Conservation (phyloP, 2,888 invertebrate species). For the Phengaris arion region DNA sequence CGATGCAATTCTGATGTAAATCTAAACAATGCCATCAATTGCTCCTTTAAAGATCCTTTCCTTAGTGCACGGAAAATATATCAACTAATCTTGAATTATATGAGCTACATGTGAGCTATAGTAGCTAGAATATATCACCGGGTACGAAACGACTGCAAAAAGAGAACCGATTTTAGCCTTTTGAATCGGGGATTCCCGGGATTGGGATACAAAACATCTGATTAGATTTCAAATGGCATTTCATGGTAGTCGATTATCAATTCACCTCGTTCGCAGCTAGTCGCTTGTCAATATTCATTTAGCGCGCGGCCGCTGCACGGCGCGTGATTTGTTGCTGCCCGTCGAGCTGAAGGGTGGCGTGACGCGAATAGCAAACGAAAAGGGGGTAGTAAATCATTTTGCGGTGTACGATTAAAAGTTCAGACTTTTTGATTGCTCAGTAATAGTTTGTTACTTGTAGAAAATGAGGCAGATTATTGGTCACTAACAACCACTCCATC, state of each 20-base stretch:
- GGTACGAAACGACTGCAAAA: not conserved
- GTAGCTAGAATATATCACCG: not conserved
- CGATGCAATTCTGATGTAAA: too few relatives aligned
- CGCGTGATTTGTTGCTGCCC: conserved; percentile 61
- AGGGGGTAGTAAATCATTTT: conserved; percentile 5
- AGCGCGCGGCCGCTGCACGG: conserved; percentile 53
- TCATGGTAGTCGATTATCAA: conserved; percentile 59
- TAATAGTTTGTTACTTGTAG: not conserved
- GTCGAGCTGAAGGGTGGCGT: conserved; percentile 49
- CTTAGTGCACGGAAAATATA: not conserved
- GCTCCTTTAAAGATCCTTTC: too few relatives aligned
- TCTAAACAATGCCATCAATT: too few relatives aligned
- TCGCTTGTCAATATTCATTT: conserved; percentile 78
- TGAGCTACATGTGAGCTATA: conserved; percentile 3
- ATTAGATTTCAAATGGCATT: conserved; percentile 39
- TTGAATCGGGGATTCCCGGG: not conserved
- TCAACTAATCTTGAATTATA: conserved; percentile 4
- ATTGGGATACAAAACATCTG: conserved; percentile 7
- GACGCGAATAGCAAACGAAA: conserved; percentile 56
- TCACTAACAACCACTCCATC: too few relatives aligned
- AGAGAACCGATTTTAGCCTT: not conserved
- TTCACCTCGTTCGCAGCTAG: conserved; percentile 66
- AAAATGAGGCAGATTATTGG: not conserved
- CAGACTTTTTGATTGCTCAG: not conserved
- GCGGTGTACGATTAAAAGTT: not conserved